Evolutionary conservation across 2,888 invertebrate species (phyloP).

Genomic region (Brachynemurus nebulosus): DNA sequence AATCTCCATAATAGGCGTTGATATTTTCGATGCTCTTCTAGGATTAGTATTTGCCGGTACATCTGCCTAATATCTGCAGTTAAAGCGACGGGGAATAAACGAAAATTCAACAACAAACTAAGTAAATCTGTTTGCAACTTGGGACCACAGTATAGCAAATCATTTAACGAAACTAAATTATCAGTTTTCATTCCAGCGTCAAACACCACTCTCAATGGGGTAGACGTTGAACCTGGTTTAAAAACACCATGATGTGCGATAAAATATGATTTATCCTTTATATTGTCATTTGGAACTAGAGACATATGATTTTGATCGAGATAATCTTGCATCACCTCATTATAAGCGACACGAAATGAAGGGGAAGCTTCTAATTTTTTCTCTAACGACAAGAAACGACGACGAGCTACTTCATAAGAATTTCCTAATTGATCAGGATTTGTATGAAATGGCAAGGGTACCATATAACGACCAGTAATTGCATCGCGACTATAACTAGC

Average conservation of each 20-base stretch:
- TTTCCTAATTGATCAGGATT: slow-evolving; percentile 8
- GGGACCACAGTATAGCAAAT: slow-evolving; percentile 10
- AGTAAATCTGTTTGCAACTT: slow-evolving; percentile 12
- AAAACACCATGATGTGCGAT: slow-evolving; percentile 8
- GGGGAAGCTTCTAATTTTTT: slow-evolving; percentile 10
- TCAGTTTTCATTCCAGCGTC: slow-evolving; percentile 6
- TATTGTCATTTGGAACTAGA: neutral
- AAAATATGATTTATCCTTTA: slow-evolving; percentile 2
- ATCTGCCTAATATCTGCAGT: slow-evolving; percentile 14
- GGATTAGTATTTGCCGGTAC: slow-evolving; percentile 11
- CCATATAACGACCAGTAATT: slow-evolving; percentile 15
- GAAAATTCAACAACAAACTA: slow-evolving; percentile 9
- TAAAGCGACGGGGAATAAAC: slow-evolving; percentile 10
- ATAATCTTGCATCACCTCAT: neutral
- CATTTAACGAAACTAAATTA: slow-evolving; percentile 6
- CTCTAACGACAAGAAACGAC: slow-evolving; percentile 10
- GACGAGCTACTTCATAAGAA: slow-evolving; percentile 8
- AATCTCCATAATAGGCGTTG: slow-evolving; percentile 10
- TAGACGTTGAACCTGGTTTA: slow-evolving; percentile 2
- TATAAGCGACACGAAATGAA: slow-evolving; percentile 7
- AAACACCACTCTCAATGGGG: slow-evolving; percentile 8
- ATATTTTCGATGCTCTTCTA: slow-evolving; percentile 7
- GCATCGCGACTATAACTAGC: slow-evolving; percentile 8
- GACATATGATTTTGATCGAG: neutral
- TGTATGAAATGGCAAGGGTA: slow-evolving; percentile 14